Percentiles rank a stretch among this genome's conserved stretches.
Evolutionary conservation across 2,797 vertebrate species (phyloP).

Genomic region (Antrozous pallidus): DNA sequence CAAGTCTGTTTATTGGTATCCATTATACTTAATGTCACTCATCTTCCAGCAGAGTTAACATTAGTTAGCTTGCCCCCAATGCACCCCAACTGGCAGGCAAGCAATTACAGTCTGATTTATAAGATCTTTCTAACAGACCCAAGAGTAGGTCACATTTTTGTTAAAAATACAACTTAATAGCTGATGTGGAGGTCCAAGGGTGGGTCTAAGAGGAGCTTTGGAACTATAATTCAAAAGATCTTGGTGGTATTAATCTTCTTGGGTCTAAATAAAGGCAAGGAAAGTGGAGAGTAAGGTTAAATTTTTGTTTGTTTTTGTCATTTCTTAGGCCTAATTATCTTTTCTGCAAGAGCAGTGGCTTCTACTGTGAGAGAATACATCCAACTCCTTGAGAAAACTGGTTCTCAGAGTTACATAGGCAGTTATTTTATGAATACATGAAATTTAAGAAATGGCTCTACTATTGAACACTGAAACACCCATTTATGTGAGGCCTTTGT

Average conservation of each 20-base stretch:
- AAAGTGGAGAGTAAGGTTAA: not conserved
- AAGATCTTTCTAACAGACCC: not conserved
- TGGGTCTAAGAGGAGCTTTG: not conserved
- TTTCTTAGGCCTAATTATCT: not conserved
- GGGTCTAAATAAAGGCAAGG: not conserved
- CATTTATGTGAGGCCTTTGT: not conserved
- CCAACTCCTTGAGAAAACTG: not conserved
- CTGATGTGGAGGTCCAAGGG: not conserved
- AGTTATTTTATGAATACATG: not conserved
- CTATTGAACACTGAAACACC: not conserved
- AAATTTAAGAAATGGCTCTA: not conserved
- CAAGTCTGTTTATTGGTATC: not conserved
- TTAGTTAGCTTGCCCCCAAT: not conserved
- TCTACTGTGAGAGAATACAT: not conserved
- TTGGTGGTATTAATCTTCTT: not conserved
- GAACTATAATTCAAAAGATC: not conserved
- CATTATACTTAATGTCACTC: not conserved
- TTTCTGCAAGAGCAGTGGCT: not conserved
- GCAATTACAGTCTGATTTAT: not conserved
- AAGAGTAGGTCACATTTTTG: not conserved
- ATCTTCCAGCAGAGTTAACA: not conserved
- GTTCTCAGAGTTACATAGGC: not conserved
- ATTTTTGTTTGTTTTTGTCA: not conserved
- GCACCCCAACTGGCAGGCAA: not conserved
- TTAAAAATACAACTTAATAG: conserved; percentile 10